Evolutionary conservation across 2,888 invertebrate genomes (phyloP), one percentile per base, ranked within the genome.

Genomic region (Omphaloscelis lunosa): DNA sequence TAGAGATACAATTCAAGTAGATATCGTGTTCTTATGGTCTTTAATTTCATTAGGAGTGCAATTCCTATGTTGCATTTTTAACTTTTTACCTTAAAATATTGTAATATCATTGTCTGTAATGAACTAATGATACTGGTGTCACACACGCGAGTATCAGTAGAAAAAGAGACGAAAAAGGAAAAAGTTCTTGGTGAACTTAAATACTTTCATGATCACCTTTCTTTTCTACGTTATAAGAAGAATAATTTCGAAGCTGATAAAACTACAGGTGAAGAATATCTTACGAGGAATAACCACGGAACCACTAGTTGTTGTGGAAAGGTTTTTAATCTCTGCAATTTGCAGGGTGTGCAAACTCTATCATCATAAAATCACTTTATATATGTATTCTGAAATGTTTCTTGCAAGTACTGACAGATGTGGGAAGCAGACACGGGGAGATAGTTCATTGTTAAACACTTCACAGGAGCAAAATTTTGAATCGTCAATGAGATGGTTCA

Each of bases 141-240:
- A 15, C 72, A 67, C 83, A 84, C 80, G 83, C 83, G 59, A 84
- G 9, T 77, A 27, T 69, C 69, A 45, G 2, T 1, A 53, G n/a
- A 84, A 69, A 84, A 84, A 80, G 69, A 20, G 74, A 74, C 83
- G 87, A 87, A 85, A 87, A 53, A 27, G 56, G n/a, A n/a, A n/a
- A n/a, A n/a, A n/a, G n/a, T n/a, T n/a, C n/a, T n/a, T n/a, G n/a
- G n/a, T n/a, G n/a, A n/a, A n/a, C n/a, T n/a, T n/a, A n/a, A 15
- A 45, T n/a, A 70, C 39, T 71, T 71, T 67, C 59, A 63, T n/a
- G 23, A 62, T 67, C n/a, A n/a, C 29, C 56, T 48, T 65, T 70
- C 41, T 59, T 67, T 62, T 73, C 15, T 53, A 59, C 45, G 1
- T 20, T 51, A n/a, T n/a, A 17, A 34, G 17, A 2, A 11, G n/a